phyloP scores from a whole-genome alignment of 35 echinoderm and acorn worm species.

The Acanthaster planci region DNA sequence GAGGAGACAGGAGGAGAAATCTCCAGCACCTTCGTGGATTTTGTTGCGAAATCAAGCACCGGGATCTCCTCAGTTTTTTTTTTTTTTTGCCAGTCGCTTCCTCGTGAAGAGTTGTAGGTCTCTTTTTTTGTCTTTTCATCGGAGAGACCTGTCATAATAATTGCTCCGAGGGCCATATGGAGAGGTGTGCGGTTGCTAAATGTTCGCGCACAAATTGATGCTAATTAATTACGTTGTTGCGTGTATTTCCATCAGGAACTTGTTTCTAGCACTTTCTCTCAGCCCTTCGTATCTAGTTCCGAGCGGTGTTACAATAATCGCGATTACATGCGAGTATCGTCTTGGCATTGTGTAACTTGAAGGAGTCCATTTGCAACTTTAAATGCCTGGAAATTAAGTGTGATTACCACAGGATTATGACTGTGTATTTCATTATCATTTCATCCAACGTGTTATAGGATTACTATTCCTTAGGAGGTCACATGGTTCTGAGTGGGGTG shows the following conservation, averaged over 20 bases:
- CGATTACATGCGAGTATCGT: too few species aligned
- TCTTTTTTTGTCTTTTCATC: neutral
- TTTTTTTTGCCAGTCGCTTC: neutral
- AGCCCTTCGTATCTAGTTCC: neutral
- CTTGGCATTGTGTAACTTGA: too few species aligned
- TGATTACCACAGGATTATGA: too few species aligned
- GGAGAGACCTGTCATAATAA: neutral
- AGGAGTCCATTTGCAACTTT: too few species aligned
- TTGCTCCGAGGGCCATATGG: neutral
- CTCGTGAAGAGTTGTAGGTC: neutral
- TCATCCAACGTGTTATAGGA: too few species aligned
- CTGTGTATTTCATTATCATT: too few species aligned
- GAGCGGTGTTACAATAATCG: too few species aligned
- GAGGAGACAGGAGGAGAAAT: too few species aligned
- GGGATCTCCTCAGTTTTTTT: neutral
- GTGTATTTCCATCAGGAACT: neutral
- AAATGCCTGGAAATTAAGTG: too few species aligned
- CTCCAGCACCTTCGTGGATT: neutral
- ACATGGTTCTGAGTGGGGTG: too few species aligned
- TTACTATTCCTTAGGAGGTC: too few species aligned
- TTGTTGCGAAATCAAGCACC: conserved; percentile 26
- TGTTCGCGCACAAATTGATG: neutral
- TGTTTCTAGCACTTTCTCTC: neutral
- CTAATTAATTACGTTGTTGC: conserved; percentile 1
- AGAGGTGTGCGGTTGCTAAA: conserved; percentile 14